Conservation (phyloP, 2,888 invertebrate genomes). For the Bembecia ichneumoniformis region DNA sequence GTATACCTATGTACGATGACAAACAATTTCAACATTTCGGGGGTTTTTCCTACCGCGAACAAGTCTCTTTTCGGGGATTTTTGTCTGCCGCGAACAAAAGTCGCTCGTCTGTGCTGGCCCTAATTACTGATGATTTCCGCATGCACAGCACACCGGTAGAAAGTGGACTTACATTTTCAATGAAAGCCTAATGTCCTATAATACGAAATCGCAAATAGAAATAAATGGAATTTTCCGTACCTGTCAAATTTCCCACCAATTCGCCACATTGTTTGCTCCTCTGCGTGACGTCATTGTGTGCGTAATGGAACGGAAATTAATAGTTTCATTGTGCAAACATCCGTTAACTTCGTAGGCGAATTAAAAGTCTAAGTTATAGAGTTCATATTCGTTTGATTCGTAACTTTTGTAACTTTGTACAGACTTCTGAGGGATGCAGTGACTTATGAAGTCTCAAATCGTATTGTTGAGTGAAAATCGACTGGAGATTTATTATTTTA, state of each 20-base stretch:
- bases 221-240: conserved; percentile 23
- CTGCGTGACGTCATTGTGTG: conserved; percentile 53
- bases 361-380: conserved; percentile 15
- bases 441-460: conserved; percentile 23
- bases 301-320: conserved; percentile 62
- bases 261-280: conserved; percentile 49
- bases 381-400: conserved; percentile 14
- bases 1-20: too few species aligned
- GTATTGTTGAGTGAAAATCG: conserved; percentile 26
- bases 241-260: conserved; percentile 54
- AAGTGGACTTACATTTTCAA: too few species aligned
- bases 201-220: neutral
- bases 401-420: conserved; percentile 11
- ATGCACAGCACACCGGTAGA: too few species aligned
- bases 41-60: too few species aligned
- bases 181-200: neutral
- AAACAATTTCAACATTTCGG: too few species aligned
- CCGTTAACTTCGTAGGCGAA: conserved; percentile 6
- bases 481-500: conserved; percentile 23
- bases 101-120: too few species aligned
- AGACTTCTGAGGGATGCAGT: conserved; percentile 33
- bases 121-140: too few species aligned
- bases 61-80: too few species aligned
- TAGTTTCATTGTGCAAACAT: conserved; percentile 39
- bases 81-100: too few species aligned